Evolutionary conservation across 2,113 vertebrate genomes (phyloP).

Genomic region (Forbesichthys papilliferus): DNA sequence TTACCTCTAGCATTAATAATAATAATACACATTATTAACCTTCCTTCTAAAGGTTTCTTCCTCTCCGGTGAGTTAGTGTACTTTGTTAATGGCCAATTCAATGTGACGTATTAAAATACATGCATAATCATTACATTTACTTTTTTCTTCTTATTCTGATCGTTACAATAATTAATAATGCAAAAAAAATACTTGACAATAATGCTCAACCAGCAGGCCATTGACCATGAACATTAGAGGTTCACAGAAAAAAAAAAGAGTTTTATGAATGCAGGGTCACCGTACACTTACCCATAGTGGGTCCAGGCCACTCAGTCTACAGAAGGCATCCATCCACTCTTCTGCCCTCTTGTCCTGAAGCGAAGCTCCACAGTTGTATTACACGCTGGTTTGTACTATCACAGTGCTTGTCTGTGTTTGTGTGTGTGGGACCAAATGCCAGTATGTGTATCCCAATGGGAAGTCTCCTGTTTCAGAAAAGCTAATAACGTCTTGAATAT

Average conservation of each 20-base stretch:
- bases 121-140: not conserved
- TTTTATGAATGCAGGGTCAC: constrained; percentile 26
- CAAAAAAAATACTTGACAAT: no score
- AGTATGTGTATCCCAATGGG: constrained; percentile 27
- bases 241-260: not conserved
- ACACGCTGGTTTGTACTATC: constrained; percentile 45
- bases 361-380: constrained; percentile 48
- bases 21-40: no score
- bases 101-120: not conserved
- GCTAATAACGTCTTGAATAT: constrained; percentile 25
- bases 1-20: not conserved
- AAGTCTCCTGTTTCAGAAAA: constrained; percentile 36
- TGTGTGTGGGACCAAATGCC: not conserved
- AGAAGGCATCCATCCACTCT: constrained; percentile 80
- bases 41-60: not conserved
- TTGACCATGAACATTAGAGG: no score
- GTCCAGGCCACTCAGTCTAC: constrained; percentile 81
- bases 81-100: not conserved
- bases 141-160: no score
- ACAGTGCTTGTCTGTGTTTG: constrained; percentile 26
- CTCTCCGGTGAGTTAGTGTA: not conserved
- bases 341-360: constrained; percentile 51
- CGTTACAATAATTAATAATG: not conserved
- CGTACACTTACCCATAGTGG: constrained; percentile 79
- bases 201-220: no score